These are phyloP conservation scores for Bettongia penicillata DNA, from an alignment of 2,113 vertebrate species.

Conservation along the genomic window DNA sequence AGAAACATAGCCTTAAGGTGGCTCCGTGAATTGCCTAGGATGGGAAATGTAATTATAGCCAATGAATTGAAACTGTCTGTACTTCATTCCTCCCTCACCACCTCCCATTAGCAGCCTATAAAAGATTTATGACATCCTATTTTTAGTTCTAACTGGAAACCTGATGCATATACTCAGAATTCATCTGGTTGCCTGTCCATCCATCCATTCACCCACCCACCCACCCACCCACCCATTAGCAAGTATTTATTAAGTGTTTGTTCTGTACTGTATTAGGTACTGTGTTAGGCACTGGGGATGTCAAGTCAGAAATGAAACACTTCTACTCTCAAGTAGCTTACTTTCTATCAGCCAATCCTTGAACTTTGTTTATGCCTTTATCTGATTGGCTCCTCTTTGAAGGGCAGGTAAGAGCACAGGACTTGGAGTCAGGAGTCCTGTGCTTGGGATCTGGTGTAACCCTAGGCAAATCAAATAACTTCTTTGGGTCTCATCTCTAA, in stretches of 20 bases:
- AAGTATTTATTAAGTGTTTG: neutral
- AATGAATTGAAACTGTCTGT: neutral
- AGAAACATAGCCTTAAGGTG: conserved; percentile 25
- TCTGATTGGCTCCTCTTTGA: neutral
- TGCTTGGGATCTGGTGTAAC: neutral
- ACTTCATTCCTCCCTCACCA: neutral
- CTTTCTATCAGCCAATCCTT: neutral
- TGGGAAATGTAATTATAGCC: conserved; percentile 45
- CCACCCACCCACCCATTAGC: no score
- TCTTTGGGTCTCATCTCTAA: neutral
- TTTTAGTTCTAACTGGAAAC: conserved; percentile 8
- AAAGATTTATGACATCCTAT: neutral
- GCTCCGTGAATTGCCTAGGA: conserved; percentile 43
- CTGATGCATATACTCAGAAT: no score
- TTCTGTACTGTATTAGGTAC: neutral
- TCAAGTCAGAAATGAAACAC: no score
- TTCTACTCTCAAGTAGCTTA: neutral
- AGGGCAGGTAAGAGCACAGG: neutral
- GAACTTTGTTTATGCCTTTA: neutral
- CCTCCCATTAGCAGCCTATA: conserved; percentile 7
- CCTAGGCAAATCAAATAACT: neutral
- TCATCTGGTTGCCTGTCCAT: no score
- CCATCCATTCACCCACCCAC: no score
- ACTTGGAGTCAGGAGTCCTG: neutral
- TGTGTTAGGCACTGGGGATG: neutral